Evolutionary conservation across 2,113 vertebrate species (phyloP).

Genomic region (Nematolebias whitei): DNA sequence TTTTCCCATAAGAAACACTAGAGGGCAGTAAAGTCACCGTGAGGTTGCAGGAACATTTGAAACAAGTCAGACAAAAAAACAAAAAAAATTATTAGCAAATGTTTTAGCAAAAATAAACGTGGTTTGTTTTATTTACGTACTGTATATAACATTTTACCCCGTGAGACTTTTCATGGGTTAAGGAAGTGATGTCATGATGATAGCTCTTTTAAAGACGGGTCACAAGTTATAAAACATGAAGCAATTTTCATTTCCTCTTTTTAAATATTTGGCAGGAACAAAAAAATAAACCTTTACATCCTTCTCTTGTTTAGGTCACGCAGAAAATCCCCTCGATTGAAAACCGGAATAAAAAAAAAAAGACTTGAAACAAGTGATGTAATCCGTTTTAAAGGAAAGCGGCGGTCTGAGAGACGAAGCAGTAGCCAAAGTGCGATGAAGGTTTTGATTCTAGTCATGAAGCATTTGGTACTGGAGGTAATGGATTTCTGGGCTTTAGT

Average conservation of each 20-base stretch:
- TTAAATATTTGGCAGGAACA: conserved; percentile 4
- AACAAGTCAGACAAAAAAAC: no score
- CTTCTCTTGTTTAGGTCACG: background rate
- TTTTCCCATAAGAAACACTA: no score
- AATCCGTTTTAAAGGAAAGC: background rate
- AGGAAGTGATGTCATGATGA: background rate
- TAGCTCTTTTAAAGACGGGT: background rate
- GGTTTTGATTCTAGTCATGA: conserved; percentile 8
- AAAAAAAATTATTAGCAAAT: no score
- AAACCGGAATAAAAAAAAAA: no score
- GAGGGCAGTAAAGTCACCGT: no score
- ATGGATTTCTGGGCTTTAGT: conserved; percentile 7
- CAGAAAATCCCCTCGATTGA: conserved; percentile 17
- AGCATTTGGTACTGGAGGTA: background rate
- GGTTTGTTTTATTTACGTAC: no score
- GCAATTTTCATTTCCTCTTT: background rate
- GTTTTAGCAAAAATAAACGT: no score
- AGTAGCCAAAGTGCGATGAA: conserved; percentile 15
- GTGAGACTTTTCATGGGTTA: no score
- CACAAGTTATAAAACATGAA: no score
- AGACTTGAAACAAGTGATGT: no score
- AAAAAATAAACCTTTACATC: background rate
- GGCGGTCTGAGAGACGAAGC: conserved; percentile 15
- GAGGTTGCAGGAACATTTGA: no score
- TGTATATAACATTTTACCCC: no score